phyloP scores from a whole-genome alignment of 2,888 invertebrate species.

The Deilephila porcellus region DNA sequence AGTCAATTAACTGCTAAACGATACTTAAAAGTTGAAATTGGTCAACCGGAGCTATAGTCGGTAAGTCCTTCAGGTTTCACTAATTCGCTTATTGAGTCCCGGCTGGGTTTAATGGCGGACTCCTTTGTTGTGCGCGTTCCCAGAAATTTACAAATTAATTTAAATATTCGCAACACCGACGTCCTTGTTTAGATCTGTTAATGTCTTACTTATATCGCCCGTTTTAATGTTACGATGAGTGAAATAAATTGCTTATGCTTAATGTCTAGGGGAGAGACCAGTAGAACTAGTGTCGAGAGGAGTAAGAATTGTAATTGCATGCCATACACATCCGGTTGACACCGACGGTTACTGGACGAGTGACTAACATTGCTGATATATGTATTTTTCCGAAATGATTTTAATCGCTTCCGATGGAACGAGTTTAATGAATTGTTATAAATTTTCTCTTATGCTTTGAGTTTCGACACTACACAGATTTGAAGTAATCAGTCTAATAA shows the following conservation, averaged over 20 bases:
- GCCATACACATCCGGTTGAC: not conserved
- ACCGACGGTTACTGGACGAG: not conserved
- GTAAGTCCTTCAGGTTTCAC: slow-evolving; percentile 46
- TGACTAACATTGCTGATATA: slow-evolving; percentile 6
- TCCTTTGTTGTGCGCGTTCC: slow-evolving; percentile 58
- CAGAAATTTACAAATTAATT: slow-evolving; percentile 73
- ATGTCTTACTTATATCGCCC: slow-evolving; percentile 65
- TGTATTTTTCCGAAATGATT: slow-evolving; percentile 5
- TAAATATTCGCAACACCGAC: slow-evolving; percentile 63
- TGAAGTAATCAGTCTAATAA: not conserved
- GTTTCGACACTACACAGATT: not conserved
- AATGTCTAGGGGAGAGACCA: not conserved
- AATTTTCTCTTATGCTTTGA: not conserved
- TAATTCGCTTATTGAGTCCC: slow-evolving; percentile 56
- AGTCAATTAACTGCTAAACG: not conserved
- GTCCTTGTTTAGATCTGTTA: slow-evolving; percentile 54
- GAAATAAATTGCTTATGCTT: slow-evolving; percentile 43
- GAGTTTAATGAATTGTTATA: not conserved
- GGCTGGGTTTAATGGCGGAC: slow-evolving; percentile 53
- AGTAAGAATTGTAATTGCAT: slow-evolving; percentile 4
- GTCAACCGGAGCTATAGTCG: slow-evolving; percentile 26
- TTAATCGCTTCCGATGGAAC: not conserved
- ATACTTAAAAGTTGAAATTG: slow-evolving; percentile 19
- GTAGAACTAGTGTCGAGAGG: not conserved
- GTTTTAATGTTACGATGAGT: slow-evolving; percentile 53